Evolutionary conservation across 2,113 vertebrate genomes (phyloP).

Genomic region (Oxygymnocypris stewartii): DNA sequence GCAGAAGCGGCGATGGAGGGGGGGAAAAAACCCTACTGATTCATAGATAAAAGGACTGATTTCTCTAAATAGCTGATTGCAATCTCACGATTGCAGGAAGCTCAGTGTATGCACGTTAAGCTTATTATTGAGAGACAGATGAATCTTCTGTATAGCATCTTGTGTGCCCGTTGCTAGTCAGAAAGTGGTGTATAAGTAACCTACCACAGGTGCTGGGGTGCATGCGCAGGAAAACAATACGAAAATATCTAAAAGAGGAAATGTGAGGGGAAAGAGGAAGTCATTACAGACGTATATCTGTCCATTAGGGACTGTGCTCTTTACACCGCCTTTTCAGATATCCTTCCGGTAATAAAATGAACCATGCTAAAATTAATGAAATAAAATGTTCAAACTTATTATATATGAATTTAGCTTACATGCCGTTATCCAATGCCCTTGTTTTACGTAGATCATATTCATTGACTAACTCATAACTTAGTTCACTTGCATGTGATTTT

Average conservation of each 20-base stretch:
- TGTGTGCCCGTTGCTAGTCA: not conserved
- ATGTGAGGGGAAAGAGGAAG: conserved; percentile 43
- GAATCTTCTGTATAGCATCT: conserved; percentile 1
- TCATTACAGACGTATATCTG: conserved; percentile 39
- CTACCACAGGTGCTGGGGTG: conserved; percentile 8
- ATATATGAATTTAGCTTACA: not conserved
- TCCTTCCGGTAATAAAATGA: conserved; percentile 33
- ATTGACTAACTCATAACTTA: not conserved
- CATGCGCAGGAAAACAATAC: conserved; percentile 38
- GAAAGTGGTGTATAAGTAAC: not conserved
- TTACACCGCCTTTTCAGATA: conserved; percentile 14
- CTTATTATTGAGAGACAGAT: not conserved
- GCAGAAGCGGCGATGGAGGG: conserved; percentile 55
- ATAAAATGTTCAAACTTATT: not conserved
- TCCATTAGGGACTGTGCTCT: conserved; percentile 9
- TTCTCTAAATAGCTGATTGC: conserved; percentile 58
- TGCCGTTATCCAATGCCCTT: not conserved
- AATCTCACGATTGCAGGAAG: conserved; percentile 65
- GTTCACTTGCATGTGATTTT: not conserved
- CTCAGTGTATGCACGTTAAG: not conserved
- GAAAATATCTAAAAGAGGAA: conserved; percentile 48
- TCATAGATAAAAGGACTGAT: conserved; percentile 54
- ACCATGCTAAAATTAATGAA: not conserved
- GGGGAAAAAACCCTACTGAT: conserved; percentile 55
- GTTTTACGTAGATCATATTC: too few species aligned